Evolutionary conservation across 2,797 vertebrate species (phyloP).

Genomic region (Sebastes iracundus): DNA sequence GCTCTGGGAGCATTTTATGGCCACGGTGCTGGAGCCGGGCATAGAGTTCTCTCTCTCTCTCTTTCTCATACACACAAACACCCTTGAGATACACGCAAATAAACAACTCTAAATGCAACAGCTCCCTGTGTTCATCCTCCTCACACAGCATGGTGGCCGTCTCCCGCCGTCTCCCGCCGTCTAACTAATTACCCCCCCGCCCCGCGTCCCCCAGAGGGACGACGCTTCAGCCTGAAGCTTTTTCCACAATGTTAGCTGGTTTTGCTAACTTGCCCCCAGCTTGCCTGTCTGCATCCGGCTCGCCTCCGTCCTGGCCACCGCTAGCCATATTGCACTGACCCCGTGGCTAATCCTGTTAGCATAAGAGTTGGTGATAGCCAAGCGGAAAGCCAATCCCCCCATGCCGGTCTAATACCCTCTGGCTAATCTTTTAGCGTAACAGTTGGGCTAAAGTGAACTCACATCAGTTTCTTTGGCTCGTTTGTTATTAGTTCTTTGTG

Average conservation of each 20-base stretch:
- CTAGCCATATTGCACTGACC: slow-evolving; percentile 46
- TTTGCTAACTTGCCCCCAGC: slow-evolving; percentile 28
- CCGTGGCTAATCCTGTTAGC: slow-evolving; percentile 63
- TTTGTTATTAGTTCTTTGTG: slow-evolving; percentile 29
- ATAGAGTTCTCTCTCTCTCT: background rate
- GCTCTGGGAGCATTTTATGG: slow-evolving; percentile 37
- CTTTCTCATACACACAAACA: background rate
- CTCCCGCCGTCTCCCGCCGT: slow-evolving; percentile 40
- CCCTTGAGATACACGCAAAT: background rate
- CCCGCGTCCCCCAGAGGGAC: background rate
- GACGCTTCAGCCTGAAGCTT: slow-evolving; percentile 25
- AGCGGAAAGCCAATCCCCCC: slow-evolving; percentile 35
- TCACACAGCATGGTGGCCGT: slow-evolving; percentile 49
- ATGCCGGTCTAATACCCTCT: slow-evolving; percentile 18
- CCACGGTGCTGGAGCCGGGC: background rate
- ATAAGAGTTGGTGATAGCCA: slow-evolving; percentile 34
- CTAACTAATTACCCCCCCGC: slow-evolving; percentile 57
- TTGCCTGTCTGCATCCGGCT: slow-evolving; percentile 20
- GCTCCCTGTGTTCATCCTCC: slow-evolving; percentile 30
- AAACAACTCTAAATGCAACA: slow-evolving; percentile 30
- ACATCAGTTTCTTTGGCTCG: slow-evolving; percentile 27
- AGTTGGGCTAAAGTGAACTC: slow-evolving; percentile 48
- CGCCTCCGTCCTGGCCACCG: slow-evolving; percentile 32
- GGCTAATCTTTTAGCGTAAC: slow-evolving; percentile 41
- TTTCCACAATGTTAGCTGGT: slow-evolving; percentile 26